Conservation (phyloP, 2,888 invertebrate genomes). For the Zelleria hepariella region DNA sequence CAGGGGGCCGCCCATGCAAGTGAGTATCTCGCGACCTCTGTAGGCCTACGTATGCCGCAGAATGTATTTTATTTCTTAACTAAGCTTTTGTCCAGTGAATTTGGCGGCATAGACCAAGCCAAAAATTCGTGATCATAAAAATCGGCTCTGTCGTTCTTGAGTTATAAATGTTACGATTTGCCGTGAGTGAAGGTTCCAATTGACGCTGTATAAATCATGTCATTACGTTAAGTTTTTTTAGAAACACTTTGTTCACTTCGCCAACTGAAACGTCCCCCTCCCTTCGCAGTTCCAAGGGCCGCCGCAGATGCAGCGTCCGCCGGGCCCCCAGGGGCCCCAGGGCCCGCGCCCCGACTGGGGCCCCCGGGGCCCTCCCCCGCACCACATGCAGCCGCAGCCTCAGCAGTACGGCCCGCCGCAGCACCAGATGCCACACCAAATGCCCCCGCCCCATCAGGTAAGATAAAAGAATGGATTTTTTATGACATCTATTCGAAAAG, state of each 20-base stretch:
- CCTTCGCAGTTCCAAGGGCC: slow-evolving; percentile 49
- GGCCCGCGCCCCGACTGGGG: slow-evolving; percentile 49
- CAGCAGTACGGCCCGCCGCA: slow-evolving; percentile 61
- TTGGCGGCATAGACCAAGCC: too few relatives aligned
- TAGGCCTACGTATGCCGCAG: too few relatives aligned
- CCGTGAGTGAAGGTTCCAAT: too few relatives aligned
- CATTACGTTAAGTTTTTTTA: too few relatives aligned
- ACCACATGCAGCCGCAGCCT: slow-evolving; percentile 43
- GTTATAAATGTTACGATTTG: too few relatives aligned
- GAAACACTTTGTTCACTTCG: background rate
- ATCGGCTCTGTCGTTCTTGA: too few relatives aligned
- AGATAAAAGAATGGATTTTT: slow-evolving; percentile 14
- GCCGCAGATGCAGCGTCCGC: slow-evolving; percentile 41
- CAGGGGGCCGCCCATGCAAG: slow-evolving; percentile 75
- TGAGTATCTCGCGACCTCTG: too few relatives aligned
- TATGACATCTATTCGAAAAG: too few relatives aligned
- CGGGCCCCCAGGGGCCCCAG: slow-evolving; percentile 35
- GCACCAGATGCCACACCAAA: slow-evolving; percentile 59
- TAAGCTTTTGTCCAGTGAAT: too few relatives aligned
- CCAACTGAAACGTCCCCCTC: background rate
- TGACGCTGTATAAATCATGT: too few relatives aligned
- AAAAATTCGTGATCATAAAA: too few relatives aligned
- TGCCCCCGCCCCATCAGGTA: slow-evolving; percentile 60
- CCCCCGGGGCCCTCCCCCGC: slow-evolving; percentile 44
- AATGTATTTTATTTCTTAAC: too few relatives aligned